Evolutionary conservation across 2,888 invertebrate genomes (phyloP).

Genomic region (Sussaba pulchella): DNA sequence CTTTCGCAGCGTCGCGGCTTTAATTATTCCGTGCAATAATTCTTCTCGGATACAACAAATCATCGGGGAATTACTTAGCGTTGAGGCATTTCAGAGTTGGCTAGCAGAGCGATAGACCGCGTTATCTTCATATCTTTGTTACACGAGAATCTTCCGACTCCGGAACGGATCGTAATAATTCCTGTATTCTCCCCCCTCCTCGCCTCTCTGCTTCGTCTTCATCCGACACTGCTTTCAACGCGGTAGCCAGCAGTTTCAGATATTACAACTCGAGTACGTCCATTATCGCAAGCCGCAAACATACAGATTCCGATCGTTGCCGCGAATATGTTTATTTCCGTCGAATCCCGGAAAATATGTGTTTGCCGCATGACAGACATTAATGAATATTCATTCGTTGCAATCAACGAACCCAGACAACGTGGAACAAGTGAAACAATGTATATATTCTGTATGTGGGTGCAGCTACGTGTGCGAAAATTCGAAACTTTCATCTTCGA

Average conservation of each 20-base stretch:
- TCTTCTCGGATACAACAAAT: conserved; percentile 57
- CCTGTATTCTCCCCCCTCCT: background rate
- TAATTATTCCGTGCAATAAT: background rate
- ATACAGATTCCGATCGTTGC: conserved; percentile 8
- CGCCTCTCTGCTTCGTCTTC: no score
- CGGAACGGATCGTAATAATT: conserved; percentile 46
- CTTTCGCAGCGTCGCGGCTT: background rate
- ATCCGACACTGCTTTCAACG: background rate
- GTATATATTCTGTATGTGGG: no score
- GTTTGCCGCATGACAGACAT: conserved; percentile 53
- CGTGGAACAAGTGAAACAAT: conserved; percentile 2
- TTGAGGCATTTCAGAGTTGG: conserved; percentile 76
- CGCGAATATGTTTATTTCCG: conserved; percentile 19
- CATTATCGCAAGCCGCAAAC: no score
- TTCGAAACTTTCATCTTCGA: conserved; percentile 57
- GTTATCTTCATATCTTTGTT: conserved; percentile 58
- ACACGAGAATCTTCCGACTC: conserved; percentile 48
- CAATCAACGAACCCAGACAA: conserved; percentile 15
- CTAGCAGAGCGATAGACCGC: conserved; percentile 78
- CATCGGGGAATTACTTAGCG: conserved; percentile 73
- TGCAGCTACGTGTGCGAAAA: background rate
- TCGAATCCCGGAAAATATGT: conserved; percentile 39
- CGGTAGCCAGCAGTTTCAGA: conserved; percentile 23
- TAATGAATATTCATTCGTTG: conserved; percentile 59
- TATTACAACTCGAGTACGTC: conserved; percentile 47